Evolutionary conservation across 1,140 invertebrate genomes (phyloP).

Genomic region (Pseudomyrmex dendroicus): DNA sequence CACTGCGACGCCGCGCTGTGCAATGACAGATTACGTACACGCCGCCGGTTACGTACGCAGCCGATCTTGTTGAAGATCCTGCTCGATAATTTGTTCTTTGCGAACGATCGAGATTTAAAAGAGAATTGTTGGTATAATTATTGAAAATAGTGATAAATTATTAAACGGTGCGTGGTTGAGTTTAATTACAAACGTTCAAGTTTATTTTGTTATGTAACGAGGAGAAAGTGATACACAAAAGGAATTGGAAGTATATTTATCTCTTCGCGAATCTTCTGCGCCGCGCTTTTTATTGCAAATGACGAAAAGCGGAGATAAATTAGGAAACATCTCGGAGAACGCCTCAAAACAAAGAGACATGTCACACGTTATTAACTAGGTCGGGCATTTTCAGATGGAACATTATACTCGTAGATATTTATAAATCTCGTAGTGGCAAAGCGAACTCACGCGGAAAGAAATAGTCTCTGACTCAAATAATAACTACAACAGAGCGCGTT

Average conservation of each 20-base stretch:
- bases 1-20: background rate
- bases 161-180: too few species aligned
- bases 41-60: background rate
- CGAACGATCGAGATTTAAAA: too few species aligned
- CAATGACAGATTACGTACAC: background rate
- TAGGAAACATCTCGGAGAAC: background rate
- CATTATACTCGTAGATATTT: conserved; percentile 9
- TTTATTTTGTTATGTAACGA: too few species aligned
- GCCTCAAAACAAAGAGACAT: background rate
- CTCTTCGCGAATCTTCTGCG: too few species aligned
- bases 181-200: too few species aligned
- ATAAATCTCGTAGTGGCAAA: conserved; percentile 13
- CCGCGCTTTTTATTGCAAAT: background rate
- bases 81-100: too few species aligned
- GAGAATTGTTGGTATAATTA: too few species aligned
- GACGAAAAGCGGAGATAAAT: background rate
- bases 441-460: background rate
- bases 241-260: too few species aligned
- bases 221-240: too few species aligned
- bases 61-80: background rate
- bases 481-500: background rate
- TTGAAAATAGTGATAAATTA: too few species aligned
- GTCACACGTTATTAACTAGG: background rate
- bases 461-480: background rate
- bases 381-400: background rate